Evolutionary conservation across 2,113 vertebrate species (phyloP), one percentile per base, ranked within the genome.

Genomic region (Callipepla californica): DNA sequence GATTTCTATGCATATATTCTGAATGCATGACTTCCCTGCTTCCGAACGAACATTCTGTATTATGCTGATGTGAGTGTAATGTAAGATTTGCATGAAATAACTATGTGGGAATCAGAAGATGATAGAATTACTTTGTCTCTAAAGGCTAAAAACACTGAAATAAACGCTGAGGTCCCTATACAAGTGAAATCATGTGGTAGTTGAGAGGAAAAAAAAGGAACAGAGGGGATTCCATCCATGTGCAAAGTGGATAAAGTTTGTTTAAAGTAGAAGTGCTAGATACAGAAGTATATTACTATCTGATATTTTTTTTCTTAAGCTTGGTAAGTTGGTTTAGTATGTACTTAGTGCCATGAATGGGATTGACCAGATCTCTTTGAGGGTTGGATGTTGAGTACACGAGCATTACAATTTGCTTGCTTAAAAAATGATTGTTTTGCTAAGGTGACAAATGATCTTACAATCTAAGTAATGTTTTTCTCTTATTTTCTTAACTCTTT

Each of bases 1-100:
- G 89, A 84, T 92, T 91, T 85, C n/a, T 72, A 3, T 92, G 85
- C 73, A 79, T 95, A 85, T 69, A 87, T 95, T 94, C 75, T 68
- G 86, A 79, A 94, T 65, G 87, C 89, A 76, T 87, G 79, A 81
- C 38, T 91, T 88, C 72, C 78, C 38, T 95, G 28, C 73, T 91
- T 93, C 81, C 65, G 91, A 70, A 88, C 4, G 12, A 92, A 53
- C 32, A 40, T 90, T 90, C 70, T 36, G 8, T 73, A 5, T 85
- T 92, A 92, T 84, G 38, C 72, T 83, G 47, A 69, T 85, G 53
- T 94, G 63, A 68, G 53, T 83, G 61, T 55, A 85, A 90, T 76
- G 74, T 75, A 57, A 57, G 34, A 77, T 34, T 58, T 81, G 42
- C 77, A 19, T 95, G 55, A 62, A 88, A 93, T 42, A 85, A 87